phyloP scores from a whole-genome alignment of 2,797 vertebrate genomes.

The Alosa sapidissima region DNA sequence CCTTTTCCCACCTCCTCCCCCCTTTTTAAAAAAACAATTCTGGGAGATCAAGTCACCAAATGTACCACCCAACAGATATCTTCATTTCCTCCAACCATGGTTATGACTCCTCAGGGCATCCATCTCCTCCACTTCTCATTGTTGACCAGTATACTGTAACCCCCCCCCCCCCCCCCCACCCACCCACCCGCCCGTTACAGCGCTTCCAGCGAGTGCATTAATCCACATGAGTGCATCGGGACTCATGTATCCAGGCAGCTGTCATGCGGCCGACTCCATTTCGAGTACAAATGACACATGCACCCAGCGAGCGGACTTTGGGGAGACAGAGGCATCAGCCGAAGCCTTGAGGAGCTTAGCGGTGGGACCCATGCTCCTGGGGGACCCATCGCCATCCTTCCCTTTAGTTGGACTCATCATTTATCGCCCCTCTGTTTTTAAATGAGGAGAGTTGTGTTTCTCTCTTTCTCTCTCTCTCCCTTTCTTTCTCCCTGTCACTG shows the following conservation, averaged over 20 bases:
- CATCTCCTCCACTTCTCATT: not conserved
- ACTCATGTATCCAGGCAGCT: not conserved
- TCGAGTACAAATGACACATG: not conserved
- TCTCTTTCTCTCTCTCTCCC: too few species aligned
- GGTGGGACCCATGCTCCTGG: too few species aligned
- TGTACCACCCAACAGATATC: not conserved
- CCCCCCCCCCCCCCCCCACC: not conserved
- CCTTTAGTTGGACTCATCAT: not conserved
- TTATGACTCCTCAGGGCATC: not conserved
- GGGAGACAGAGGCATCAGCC: not conserved
- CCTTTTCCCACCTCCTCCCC: not conserved
- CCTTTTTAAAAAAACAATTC: not conserved
- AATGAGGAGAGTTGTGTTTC: not conserved
- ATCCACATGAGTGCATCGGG: not conserved
- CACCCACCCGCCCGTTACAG: not conserved
- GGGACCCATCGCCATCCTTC: not conserved
- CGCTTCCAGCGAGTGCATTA: not conserved
- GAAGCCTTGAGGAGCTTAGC: not conserved
- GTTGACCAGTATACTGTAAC: not conserved
- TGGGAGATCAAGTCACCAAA: not conserved
- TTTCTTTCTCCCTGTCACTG: too few species aligned
- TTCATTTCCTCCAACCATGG: too few species aligned
- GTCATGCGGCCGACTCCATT: not conserved
- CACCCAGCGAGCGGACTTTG: not conserved
- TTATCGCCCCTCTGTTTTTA: not conserved